A percentile compares a stretch with the other conserved stretches of the same genome.
phyloP scores from a whole-genome alignment of 2,888 invertebrate species.

The Philhelius pedissequus region DNA sequence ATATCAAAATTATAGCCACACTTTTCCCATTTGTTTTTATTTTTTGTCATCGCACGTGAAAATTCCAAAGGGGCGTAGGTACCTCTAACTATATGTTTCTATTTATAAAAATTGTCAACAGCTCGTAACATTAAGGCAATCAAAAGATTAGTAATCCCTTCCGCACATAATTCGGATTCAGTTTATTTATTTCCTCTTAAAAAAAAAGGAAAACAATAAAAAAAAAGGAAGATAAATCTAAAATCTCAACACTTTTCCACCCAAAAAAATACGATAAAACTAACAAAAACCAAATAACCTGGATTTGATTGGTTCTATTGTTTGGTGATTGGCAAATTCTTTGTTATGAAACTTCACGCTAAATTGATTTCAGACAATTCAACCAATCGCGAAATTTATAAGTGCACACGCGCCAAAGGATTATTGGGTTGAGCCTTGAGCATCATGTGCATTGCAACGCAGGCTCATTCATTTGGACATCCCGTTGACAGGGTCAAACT shows the following conservation, averaged over 20 bases:
- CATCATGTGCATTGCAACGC: too few species aligned
- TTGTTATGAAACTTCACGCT: slow-evolving; percentile 65
- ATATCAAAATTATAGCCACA: not conserved
- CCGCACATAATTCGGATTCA: slow-evolving; percentile 9
- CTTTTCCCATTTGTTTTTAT: not conserved
- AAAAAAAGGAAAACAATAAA: not conserved
- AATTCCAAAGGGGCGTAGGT: not conserved
- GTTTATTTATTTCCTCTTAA: slow-evolving; percentile 21
- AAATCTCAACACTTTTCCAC: slow-evolving; percentile 29
- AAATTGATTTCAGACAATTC: slow-evolving; percentile 64
- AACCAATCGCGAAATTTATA: slow-evolving; percentile 46
- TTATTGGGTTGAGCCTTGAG: too few species aligned
- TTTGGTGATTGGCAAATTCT: slow-evolving; percentile 37
- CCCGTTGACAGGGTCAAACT: slow-evolving; percentile 63
- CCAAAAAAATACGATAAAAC: slow-evolving; percentile 23
- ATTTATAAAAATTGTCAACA: not conserved
- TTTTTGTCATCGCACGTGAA: not conserved
- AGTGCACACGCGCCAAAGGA: slow-evolving; percentile 66
- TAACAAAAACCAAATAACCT: slow-evolving; percentile 43
- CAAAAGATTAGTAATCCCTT: slow-evolving; percentile 41
- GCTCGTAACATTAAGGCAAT: not conserved
- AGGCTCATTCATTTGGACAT: slow-evolving; percentile 49
- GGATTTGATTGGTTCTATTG: slow-evolving; percentile 62
- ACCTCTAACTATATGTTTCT: too few species aligned
- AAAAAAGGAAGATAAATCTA: slow-evolving; percentile 6